Conservation (phyloP, 2,888 invertebrate genomes). For the Neelides folsomi region DNA sequence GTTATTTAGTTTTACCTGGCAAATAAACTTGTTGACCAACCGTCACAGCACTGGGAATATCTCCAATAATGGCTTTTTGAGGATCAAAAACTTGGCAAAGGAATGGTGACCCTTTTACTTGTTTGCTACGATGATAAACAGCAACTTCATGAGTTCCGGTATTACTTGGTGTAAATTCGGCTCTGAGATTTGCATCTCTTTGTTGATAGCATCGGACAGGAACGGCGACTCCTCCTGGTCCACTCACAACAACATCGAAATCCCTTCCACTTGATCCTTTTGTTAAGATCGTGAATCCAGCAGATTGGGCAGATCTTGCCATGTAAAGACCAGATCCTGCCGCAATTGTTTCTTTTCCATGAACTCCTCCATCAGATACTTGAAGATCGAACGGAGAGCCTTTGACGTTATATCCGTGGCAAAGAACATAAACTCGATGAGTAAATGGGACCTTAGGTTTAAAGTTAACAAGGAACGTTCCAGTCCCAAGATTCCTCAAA, state of each 20-base stretch:
- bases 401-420: slow-evolving; percentile 63
- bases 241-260: slow-evolving; percentile 80
- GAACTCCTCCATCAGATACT: slow-evolving; percentile 27
- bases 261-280: slow-evolving; percentile 49
- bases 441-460: slow-evolving; percentile 77
- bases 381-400: slow-evolving; percentile 34
- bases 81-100: slow-evolving; percentile 84
- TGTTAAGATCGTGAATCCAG: slow-evolving; percentile 33
- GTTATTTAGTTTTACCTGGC: slow-evolving; percentile 55
- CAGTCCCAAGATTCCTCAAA: slow-evolving; percentile 56
- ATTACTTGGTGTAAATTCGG: slow-evolving; percentile 54
- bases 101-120: slow-evolving; percentile 84
- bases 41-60: slow-evolving; percentile 50
- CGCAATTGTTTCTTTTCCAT: slow-evolving; percentile 29
- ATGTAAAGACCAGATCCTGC: slow-evolving; percentile 31
- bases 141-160: slow-evolving; percentile 52
- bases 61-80: slow-evolving; percentile 59
- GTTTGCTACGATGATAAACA: slow-evolving; percentile 76
- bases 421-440: slow-evolving; percentile 70
- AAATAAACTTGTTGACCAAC: slow-evolving; percentile 71
- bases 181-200: slow-evolving; percentile 84
- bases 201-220: slow-evolving; percentile 91
- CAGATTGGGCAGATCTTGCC: slow-evolving; percentile 26
- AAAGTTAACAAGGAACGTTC: slow-evolving; percentile 69
- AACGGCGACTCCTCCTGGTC: slow-evolving; percentile 58